Evolutionary conservation across 2,113 vertebrate species (phyloP).

Genomic region (Thunnus maccoyii): DNA sequence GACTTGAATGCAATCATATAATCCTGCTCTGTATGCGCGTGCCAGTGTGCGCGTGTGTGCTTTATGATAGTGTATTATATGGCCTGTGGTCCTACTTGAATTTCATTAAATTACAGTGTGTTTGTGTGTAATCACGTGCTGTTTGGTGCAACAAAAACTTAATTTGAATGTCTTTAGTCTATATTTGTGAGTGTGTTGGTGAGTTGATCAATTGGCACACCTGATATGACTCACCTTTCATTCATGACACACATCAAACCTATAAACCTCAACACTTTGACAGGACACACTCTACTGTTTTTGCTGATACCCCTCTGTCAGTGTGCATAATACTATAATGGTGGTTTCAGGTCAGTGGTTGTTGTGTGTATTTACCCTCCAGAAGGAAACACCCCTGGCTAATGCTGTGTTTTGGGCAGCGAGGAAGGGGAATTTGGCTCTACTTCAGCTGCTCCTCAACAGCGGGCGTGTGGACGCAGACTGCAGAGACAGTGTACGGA

Average conservation of each 20-base stretch:
- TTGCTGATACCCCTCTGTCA: neutral
- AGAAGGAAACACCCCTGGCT: conserved; percentile 98
- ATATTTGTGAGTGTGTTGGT: neutral
- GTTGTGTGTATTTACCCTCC: conserved; percentile 76
- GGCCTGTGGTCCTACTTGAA: neutral
- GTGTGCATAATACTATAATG: conserved; percentile 51
- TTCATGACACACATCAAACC: conserved; percentile 14
- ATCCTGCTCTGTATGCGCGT: neutral
- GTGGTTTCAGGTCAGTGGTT: conserved; percentile 50
- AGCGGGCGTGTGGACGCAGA: conserved; percentile 96
- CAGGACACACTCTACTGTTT: neutral
- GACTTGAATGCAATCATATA: neutral
- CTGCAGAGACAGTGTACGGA: conserved; percentile 97
- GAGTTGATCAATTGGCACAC: neutral
- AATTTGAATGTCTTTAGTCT: neutral
- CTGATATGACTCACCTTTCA: conserved; percentile 8
- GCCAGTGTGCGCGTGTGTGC: neutral
- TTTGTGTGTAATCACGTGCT: neutral
- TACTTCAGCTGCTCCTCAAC: conserved; percentile 96
- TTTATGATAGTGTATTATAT: neutral
- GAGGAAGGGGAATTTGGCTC: conserved; percentile 93
- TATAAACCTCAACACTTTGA: neutral
- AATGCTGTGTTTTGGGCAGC: conserved; percentile 98
- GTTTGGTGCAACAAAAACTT: neutral
- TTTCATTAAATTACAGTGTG: neutral